These are phyloP conservation scores for Aythya baeri DNA, from an alignment of 2,113 vertebrate species.

Conservation along the genomic window DNA sequence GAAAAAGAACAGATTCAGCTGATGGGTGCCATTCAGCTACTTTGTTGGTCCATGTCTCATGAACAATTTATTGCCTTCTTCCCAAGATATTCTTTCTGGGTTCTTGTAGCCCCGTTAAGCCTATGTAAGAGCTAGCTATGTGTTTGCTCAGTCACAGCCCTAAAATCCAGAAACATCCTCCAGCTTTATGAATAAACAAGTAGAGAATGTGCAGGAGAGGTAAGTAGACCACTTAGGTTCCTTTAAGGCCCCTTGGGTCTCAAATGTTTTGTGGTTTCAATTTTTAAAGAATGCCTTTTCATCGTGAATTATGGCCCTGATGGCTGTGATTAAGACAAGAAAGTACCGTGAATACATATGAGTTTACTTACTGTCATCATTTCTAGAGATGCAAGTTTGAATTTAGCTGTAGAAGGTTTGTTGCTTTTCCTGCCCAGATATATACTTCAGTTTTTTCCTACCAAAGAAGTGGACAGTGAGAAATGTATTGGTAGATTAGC, in stretches of 20 bases:
- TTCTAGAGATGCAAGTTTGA: background rate
- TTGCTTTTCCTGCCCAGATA: background rate
- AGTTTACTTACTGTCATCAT: background rate
- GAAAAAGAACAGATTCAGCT: background rate
- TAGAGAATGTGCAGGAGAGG: background rate
- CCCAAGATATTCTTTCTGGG: background rate
- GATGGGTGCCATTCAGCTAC: background rate
- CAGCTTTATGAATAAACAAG: background rate
- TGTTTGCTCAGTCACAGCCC: background rate
- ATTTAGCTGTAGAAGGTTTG: background rate
- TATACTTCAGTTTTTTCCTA: background rate
- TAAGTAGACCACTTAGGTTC: conserved; percentile 6
- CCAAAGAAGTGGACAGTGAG: background rate
- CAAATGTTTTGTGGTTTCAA: background rate
- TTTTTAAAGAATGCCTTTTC: conserved; percentile 27
- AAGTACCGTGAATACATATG: background rate
- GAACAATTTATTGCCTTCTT: background rate
- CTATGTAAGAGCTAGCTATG: background rate
- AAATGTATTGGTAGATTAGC: background rate
- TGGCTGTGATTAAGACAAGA: conserved; percentile 7
- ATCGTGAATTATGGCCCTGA: conserved; percentile 4
- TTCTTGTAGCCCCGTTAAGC: background rate
- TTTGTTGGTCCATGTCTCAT: background rate
- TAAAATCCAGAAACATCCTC: background rate
- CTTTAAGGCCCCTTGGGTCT: background rate